phyloP scores from a whole-genome alignment of 2,797 vertebrate genomes.

The Silurus aristotelis region DNA sequence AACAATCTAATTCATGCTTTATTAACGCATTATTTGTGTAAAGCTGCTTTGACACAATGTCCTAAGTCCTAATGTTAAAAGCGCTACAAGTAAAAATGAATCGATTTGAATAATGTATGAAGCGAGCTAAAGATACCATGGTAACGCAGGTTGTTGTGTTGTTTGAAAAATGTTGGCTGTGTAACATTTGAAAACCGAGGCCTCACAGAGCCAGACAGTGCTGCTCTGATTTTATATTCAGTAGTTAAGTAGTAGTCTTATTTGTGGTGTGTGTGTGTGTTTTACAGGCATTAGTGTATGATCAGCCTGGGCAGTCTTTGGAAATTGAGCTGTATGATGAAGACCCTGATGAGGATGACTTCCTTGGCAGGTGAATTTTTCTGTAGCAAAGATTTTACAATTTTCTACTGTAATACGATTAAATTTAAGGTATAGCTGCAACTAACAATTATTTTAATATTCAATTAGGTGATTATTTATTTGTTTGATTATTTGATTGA shows the following conservation, averaged over 20 bases:
- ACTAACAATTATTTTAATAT: too few relatives aligned
- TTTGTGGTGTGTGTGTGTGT: constrained; percentile 8
- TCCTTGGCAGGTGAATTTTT: constrained; percentile 83
- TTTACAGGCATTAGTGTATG: constrained; percentile 81
- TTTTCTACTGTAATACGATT: too few relatives aligned
- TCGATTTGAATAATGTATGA: too few relatives aligned
- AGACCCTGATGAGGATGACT: constrained; percentile 94
- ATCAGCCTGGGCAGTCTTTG: constrained; percentile 77
- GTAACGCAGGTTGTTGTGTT: neutral
- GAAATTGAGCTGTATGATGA: constrained; percentile 92
- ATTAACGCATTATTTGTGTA: too few relatives aligned
- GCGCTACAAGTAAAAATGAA: too few relatives aligned
- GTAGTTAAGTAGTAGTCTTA: too few relatives aligned
- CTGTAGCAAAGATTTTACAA: neutral
- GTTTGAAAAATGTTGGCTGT: neutral
- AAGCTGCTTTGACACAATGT: too few relatives aligned
- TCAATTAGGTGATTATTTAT: too few relatives aligned
- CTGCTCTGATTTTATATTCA: neutral
- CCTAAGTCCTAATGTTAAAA: too few relatives aligned
- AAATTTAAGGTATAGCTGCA: too few relatives aligned
- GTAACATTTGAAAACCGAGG: neutral
- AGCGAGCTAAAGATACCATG: neutral
- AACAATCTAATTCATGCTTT: too few relatives aligned
- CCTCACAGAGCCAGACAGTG: neutral
- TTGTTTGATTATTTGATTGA: too few relatives aligned